Percentiles rank a stretch among this genome's conserved stretches.
Evolutionary conservation across 1,140 invertebrate species (phyloP).

Genomic region (Scaptomyza montana): DNA sequence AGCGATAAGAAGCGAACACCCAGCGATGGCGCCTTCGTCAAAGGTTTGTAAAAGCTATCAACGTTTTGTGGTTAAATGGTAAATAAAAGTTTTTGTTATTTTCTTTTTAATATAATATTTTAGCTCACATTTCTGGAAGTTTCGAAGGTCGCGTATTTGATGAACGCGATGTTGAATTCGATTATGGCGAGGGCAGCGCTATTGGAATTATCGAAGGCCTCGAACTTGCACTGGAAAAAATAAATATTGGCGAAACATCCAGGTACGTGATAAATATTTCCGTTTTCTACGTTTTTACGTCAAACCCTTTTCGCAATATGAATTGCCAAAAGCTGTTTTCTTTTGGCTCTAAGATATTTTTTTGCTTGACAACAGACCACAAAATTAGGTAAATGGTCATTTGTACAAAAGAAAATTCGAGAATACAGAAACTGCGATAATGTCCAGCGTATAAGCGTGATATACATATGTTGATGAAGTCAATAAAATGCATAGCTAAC

Average conservation of each 20-base stretch:
- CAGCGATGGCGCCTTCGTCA: slow-evolving; percentile 91
- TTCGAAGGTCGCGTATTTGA: slow-evolving; percentile 89
- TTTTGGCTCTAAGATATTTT: too few species aligned
- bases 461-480: background rate
- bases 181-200: slow-evolving; percentile 93
- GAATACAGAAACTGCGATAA: background rate
- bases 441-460: too few species aligned
- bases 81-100: background rate
- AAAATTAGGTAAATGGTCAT: background rate
- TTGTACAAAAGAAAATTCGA: too few species aligned
- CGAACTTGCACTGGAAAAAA: slow-evolving; percentile 93
- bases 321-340: too few species aligned
- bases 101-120: slow-evolving; percentile 7
- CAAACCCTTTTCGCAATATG: too few species aligned
- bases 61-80: slow-evolving; percentile 39
- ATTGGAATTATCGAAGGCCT: slow-evolving; percentile 91
- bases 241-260: slow-evolving; percentile 93
- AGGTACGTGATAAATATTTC: slow-evolving; percentile 40
- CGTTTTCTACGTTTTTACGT: background rate
- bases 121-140: slow-evolving; percentile 92
- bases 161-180: slow-evolving; percentile 92
- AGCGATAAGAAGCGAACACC: slow-evolving; percentile 89
- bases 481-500: background rate
- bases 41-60: slow-evolving; percentile 85
- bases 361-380: too few species aligned